Conservation (phyloP, 2,888 invertebrate genomes). For the Electrophaes corylata region DNA sequence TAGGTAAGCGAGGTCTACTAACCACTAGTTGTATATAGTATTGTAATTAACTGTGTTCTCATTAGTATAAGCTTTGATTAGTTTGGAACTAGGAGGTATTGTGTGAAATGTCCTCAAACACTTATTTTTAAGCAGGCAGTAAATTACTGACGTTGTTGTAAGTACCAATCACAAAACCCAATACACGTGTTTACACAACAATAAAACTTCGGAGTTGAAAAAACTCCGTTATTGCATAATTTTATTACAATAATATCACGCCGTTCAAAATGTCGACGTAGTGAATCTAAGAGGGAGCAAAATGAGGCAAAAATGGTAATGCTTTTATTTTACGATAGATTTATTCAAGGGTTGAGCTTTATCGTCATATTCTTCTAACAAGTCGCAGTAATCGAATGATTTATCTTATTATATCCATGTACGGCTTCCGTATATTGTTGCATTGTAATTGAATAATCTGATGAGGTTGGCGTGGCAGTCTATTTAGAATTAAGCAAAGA, state of each 20-base stretch:
- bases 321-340: constrained; percentile 23
- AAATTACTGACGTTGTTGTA: too few relatives aligned
- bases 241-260: constrained; percentile 18
- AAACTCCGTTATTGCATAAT: constrained; percentile 23
- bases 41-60: too few relatives aligned
- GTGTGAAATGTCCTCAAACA: too few relatives aligned
- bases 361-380: constrained; percentile 16
- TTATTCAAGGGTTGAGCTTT: constrained; percentile 24
- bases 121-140: not conserved
- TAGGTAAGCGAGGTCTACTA: too few relatives aligned
- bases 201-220: constrained; percentile 18
- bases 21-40: too few relatives aligned
- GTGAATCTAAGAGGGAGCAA: constrained; percentile 10
- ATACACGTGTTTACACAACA: constrained; percentile 11
- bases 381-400: constrained; percentile 13
- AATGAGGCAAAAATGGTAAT: constrained; percentile 22
- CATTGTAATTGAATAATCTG: constrained; percentile 44
- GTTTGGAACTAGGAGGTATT: too few relatives aligned
- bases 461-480: constrained; percentile 51
- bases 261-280: constrained; percentile 12
- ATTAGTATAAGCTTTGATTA: too few relatives aligned
- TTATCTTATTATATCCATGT: constrained; percentile 8
- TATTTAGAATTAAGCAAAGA: constrained; percentile 49
- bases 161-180: not conserved
- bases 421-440: constrained; percentile 25